Evolutionary conservation across 1,140 invertebrate species (phyloP).

Genomic region (Carcinoscorpius rotundicauda): DNA sequence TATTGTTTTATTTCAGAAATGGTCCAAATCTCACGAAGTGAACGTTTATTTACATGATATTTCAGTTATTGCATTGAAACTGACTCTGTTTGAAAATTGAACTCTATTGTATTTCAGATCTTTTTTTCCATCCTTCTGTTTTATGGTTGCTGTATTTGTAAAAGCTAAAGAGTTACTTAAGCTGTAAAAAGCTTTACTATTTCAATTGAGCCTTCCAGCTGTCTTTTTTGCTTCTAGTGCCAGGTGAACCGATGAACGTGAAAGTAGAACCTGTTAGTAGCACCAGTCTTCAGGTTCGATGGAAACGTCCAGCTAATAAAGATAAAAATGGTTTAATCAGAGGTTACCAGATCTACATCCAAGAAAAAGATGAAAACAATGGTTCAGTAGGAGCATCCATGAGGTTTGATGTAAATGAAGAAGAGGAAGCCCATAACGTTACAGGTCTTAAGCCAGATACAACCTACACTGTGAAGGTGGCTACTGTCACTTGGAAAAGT

Average conservation of each 20-base stretch:
- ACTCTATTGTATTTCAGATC: too few relatives aligned
- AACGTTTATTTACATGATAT: too few relatives aligned
- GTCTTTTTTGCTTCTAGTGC: constrained; percentile 43
- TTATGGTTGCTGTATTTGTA: too few relatives aligned
- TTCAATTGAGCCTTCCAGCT: too few relatives aligned
- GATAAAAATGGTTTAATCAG: constrained; percentile 90
- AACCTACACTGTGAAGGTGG: constrained; percentile 63
- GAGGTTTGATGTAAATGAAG: constrained; percentile 62
- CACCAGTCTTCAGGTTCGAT: constrained; percentile 77
- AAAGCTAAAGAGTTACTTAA: too few relatives aligned
- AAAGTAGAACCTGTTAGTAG: constrained; percentile 77
- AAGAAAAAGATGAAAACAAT: constrained; percentile 61
- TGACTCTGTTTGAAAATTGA: too few relatives aligned
- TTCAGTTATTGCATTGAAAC: too few relatives aligned
- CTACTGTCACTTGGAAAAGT: constrained; percentile 84
- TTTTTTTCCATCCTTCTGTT: too few relatives aligned
- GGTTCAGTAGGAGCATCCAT: constrained; percentile 27
- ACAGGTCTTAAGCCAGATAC: constrained; percentile 88
- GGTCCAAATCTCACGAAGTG: too few relatives aligned
- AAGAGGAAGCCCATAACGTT: constrained; percentile 64
- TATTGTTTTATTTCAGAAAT: too few relatives aligned
- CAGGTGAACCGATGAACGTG: constrained; percentile 86
- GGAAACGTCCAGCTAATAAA: constrained; percentile 77
- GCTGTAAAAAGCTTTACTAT: too few relatives aligned
- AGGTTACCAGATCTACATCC: constrained; percentile 90